A percentile compares a stretch with the other conserved stretches of the same genome.
Evolutionary conservation across 2,888 invertebrate genomes (phyloP).

Genomic region (Melitaea athalia): DNA sequence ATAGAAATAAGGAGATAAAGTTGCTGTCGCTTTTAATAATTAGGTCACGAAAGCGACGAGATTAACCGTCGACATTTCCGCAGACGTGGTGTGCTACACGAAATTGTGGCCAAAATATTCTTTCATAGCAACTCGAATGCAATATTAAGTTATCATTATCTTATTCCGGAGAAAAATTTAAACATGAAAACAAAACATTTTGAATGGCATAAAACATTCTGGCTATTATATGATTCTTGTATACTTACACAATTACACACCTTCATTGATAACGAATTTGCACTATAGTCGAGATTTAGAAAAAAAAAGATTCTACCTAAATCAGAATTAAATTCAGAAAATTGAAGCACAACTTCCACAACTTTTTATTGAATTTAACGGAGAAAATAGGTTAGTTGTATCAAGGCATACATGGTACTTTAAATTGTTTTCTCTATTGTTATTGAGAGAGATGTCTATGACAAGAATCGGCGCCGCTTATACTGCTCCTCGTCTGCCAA

Average conservation of each 20-base stretch:
- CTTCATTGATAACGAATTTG: too few relatives aligned
- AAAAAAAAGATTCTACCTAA: too few relatives aligned
- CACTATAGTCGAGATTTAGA: too few relatives aligned
- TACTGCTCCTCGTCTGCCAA: slow-evolving; percentile 37
- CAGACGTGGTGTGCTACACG: slow-evolving; percentile 24
- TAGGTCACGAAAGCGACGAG: slow-evolving; percentile 35
- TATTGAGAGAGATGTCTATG: slow-evolving; percentile 35
- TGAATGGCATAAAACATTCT: background rate
- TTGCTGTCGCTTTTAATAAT: slow-evolving; percentile 29
- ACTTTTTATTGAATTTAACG: background rate
- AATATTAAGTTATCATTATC: slow-evolving; percentile 15
- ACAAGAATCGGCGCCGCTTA: slow-evolving; percentile 37
- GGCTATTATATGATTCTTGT: too few relatives aligned
- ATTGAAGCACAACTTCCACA: background rate
- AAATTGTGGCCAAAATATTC: slow-evolving; percentile 28
- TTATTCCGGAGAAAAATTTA: slow-evolving; percentile 4
- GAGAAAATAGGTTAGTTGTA: slow-evolving; percentile 7
- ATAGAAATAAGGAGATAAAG: slow-evolving; percentile 27
- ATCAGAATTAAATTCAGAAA: too few relatives aligned
- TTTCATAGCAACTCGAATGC: slow-evolving; percentile 18
- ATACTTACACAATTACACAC: too few relatives aligned
- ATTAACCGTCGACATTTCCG: slow-evolving; percentile 32
- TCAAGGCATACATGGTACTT: slow-evolving; percentile 20
- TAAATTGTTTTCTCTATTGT: slow-evolving; percentile 28
- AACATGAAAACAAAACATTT: background rate